These are phyloP conservation scores for Lagopus muta DNA, from an alignment of 2,113 vertebrate species.

Conservation along the genomic window DNA sequence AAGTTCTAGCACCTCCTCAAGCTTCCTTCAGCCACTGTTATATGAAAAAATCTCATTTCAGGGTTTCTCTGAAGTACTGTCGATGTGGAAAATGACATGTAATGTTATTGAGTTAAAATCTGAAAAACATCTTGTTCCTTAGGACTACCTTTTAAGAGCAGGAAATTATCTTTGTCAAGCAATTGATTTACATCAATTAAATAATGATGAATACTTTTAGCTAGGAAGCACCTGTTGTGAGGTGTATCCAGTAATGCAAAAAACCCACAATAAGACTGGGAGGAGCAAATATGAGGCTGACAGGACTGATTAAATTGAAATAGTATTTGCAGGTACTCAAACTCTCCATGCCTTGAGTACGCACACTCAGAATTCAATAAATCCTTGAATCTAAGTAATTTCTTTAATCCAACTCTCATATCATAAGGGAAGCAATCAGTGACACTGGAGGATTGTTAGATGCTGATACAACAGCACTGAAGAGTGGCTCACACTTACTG, in stretches of 20 bases:
- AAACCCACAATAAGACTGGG: neutral
- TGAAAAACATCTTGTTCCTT: neutral
- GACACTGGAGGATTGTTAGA: neutral
- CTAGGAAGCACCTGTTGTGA: neutral
- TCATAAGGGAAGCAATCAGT: neutral
- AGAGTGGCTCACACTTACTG: neutral
- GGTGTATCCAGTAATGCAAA: neutral
- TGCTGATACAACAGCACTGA: neutral
- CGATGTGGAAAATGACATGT: neutral
- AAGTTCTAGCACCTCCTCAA: neutral
- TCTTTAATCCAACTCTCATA: neutral
- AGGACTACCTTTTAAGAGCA: neutral
- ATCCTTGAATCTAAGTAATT: neutral
- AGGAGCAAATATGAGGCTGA: neutral
- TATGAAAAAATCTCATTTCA: conserved; percentile 21
- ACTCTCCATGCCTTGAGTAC: neutral
- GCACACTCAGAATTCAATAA: neutral
- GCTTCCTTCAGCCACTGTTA: neutral
- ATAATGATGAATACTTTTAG: neutral
- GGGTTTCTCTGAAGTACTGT: conserved; percentile 4
- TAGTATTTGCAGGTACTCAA: neutral
- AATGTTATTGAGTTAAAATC: neutral
- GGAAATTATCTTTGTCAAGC: neutral
- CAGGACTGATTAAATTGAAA: neutral
- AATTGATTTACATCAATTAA: neutral